Evolutionary conservation across 2,888 invertebrate genomes (phyloP), one percentile per base, ranked within the genome.

Genomic region (Pristionchus exspectatus): DNA sequence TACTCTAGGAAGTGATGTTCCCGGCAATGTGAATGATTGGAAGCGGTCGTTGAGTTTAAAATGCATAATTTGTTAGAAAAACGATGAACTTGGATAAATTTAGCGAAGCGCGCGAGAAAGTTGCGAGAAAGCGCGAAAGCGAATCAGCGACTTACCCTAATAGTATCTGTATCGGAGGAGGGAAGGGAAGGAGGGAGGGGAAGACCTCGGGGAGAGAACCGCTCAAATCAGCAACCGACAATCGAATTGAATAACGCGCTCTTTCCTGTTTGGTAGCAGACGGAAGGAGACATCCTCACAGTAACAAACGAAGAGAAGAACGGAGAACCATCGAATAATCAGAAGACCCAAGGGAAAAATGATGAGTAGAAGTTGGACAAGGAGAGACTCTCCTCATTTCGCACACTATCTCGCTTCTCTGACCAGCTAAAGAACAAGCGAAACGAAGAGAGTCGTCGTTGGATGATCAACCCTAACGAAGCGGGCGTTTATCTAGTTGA

Each of bases 211-310:
- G 44, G 77, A 50, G 24, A n/a, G 50, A 81, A 81, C 50, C 81
- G 21, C 50, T 44, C 7, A 50, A 81, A 81, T 81, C 81, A 81
- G 50, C 18, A 81, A 54, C 21, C 44, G 50, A 44, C 81, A 81
- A 81, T 81, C 81, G 24, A 81, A 81, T 81, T 81, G 81, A 16
- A 33, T 50, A n/a, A 12, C 30, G 14, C 14, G 54, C 81, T 54
- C n/a, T 81, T 81, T 81, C 81, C 81, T 81, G 81, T 54, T 81
- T 81, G 81, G 81, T 81, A 81, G 38, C 74, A 74, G 74, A 18
- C 74, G 74, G 74, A 74, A 74, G 74, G 30, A 30, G 72, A 14
- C 69, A 74, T 74, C 74, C 30, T 38, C 74, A 74, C 33, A 74
- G 74, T 74, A 74, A 38, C 2, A 72, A 72, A 21, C 21, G 81